phyloP scores from a whole-genome alignment of 1,140 invertebrate species.

The Anastrepha obliqua region DNA sequence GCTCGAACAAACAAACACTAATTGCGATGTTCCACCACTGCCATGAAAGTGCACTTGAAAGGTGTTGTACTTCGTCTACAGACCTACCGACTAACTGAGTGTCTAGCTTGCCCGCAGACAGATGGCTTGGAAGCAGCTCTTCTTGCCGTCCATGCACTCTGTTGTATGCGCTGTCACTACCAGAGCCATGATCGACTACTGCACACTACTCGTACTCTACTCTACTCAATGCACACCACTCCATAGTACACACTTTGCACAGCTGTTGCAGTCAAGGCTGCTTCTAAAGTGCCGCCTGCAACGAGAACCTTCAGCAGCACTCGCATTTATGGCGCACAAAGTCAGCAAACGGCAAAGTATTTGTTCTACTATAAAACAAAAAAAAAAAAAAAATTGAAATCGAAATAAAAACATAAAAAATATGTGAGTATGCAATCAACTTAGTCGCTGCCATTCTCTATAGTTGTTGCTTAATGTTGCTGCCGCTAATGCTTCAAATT shows the following conservation, averaged over 20 bases:
- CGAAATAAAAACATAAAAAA: too few species aligned
- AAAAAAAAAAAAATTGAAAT: not conserved
- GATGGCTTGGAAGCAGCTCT: not conserved
- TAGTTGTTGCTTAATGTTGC: not conserved
- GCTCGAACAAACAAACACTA: not conserved
- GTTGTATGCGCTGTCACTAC: not conserved
- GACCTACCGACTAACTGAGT: not conserved
- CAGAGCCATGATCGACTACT: not conserved
- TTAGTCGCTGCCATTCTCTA: not conserved
- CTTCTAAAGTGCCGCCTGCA: not conserved
- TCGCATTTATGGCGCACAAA: not conserved
- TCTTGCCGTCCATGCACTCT: not conserved
- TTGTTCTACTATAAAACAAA: not conserved
- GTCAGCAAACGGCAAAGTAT: not conserved
- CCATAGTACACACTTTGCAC: conserved; percentile 9
- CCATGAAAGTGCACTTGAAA: not conserved
- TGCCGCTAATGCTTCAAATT: not conserved
- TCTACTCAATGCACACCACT: not conserved
- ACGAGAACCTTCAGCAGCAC: not conserved
- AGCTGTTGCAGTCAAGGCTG: conserved; percentile 1
- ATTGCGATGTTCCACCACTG: conserved; percentile 5
- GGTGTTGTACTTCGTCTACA: not conserved
- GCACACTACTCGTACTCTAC: not conserved
- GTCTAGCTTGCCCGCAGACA: not conserved
- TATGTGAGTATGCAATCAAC: not conserved